Conservation (phyloP, 2,113 vertebrate species). For the Poecilia latipinna region DNA sequence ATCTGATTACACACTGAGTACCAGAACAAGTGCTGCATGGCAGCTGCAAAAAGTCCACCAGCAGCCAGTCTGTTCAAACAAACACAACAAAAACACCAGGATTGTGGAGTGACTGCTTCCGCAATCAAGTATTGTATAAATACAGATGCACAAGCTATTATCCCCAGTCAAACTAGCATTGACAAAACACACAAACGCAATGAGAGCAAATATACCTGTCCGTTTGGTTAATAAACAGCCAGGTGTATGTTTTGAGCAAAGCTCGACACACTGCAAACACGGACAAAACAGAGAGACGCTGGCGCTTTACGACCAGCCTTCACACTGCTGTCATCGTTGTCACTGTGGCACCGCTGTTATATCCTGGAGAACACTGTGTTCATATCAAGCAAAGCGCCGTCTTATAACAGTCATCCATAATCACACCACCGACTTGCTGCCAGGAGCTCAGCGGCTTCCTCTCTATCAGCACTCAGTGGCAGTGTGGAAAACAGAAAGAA, state of each 20-base stretch:
- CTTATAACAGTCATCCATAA: constrained; percentile 53
- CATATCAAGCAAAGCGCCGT: constrained; percentile 44
- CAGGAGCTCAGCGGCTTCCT: constrained; percentile 51
- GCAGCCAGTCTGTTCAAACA: constrained; percentile 51
- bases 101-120: constrained; percentile 30
- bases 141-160: constrained; percentile 53
- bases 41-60: constrained; percentile 61
- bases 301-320: constrained; percentile 47
- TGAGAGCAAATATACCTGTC: constrained; percentile 57
- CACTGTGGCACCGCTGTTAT: constrained; percentile 43
- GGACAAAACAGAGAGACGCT: constrained; percentile 35
- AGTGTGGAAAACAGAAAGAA: constrained; percentile 20
- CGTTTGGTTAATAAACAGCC: constrained; percentile 51
- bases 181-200: constrained; percentile 34
- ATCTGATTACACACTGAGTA: constrained; percentile 67
- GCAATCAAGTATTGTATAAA: constrained; percentile 59
- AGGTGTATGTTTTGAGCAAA: constrained; percentile 51
- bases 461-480: constrained; percentile 33
- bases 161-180: constrained; percentile 41
- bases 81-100: constrained; percentile 47
- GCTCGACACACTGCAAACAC: constrained; percentile 46
- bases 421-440: constrained; percentile 55
- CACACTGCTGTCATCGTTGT: constrained; percentile 40
- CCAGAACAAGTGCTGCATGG: constrained; percentile 22
- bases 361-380: constrained; percentile 51